These are phyloP conservation scores for Agrilus planipennis DNA, from an alignment of 1,140 invertebrate genomes.

Conservation along the genomic window DNA sequence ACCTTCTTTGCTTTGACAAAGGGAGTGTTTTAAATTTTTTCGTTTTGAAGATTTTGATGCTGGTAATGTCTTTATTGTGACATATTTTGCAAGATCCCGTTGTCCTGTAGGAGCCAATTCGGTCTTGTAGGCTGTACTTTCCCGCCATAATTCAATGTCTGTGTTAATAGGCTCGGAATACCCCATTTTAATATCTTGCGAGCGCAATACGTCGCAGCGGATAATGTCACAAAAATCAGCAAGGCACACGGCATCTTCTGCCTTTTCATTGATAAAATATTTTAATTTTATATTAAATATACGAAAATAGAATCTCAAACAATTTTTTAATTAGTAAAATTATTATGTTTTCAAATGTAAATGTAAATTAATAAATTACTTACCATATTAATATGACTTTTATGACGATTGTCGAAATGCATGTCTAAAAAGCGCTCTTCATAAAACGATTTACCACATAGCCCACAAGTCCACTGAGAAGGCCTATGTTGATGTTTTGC, in stretches of 20 bases:
- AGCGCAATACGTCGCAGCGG: conserved; percentile 77
- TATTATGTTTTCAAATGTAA: not conserved
- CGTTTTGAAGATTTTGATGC: conserved; percentile 17
- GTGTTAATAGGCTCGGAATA: conserved; percentile 48
- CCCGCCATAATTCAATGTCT: conserved; percentile 65
- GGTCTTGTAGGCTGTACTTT: conserved; percentile 51
- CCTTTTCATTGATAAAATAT: conserved; percentile 50
- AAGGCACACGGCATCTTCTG: conserved; percentile 79
- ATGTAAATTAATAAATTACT: conserved; percentile 20
- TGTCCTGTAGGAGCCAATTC: conserved; percentile 46
- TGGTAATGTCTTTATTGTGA: conserved; percentile 20
- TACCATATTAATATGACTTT: conserved; percentile 74
- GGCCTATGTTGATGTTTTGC: conserved; percentile 69
- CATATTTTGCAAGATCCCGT: conserved; percentile 30
- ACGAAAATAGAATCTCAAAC: not conserved
- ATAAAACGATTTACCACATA: conserved; percentile 87
- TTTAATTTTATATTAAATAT: conserved; percentile 1
- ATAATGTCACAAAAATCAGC: conserved; percentile 93
- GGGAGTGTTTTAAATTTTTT: no score
- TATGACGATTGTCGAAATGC: conserved; percentile 85
- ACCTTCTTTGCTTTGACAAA: no score
- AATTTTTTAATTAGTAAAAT: not conserved
- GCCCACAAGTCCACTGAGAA: conserved; percentile 80
- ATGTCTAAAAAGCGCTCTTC: conserved; percentile 77
- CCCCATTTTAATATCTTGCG: conserved; percentile 51